Conservation (phyloP, 2,888 invertebrate genomes). For the Nephrotoma appendiculata region DNA sequence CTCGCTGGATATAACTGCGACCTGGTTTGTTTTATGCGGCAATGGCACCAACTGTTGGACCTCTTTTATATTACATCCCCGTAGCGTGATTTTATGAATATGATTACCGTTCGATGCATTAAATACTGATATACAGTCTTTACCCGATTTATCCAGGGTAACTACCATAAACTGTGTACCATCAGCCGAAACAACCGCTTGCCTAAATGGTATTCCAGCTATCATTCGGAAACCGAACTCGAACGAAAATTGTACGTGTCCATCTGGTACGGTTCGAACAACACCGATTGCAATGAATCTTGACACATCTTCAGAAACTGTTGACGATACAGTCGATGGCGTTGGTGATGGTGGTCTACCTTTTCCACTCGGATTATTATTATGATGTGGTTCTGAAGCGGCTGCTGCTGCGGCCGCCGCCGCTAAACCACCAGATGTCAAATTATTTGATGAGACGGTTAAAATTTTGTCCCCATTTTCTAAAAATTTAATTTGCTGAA, state of each 20-base stretch:
- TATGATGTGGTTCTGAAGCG: slow-evolving; percentile 10
- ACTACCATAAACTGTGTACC: slow-evolving; percentile 61
- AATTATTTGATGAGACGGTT: slow-evolving; percentile 29
- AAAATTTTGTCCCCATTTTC: slow-evolving; percentile 30
- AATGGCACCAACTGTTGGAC: slow-evolving; percentile 61
- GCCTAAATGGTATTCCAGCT: slow-evolving; percentile 54
- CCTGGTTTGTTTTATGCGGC: slow-evolving; percentile 70
- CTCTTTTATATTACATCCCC: slow-evolving; percentile 46
- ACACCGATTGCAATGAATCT: slow-evolving; percentile 47
- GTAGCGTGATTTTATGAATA: slow-evolving; percentile 35
- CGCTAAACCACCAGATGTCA: slow-evolving; percentile 11
- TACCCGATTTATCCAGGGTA: slow-evolving; percentile 66
- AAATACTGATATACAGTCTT: slow-evolving; percentile 71
- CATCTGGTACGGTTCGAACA: slow-evolving; percentile 62
- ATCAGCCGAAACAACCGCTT: slow-evolving; percentile 70
- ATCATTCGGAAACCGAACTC: slow-evolving; percentile 66
- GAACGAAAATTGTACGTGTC: slow-evolving; percentile 61
- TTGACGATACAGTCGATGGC: neutral
- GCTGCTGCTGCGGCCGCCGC: neutral
- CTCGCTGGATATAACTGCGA: slow-evolving; percentile 79
- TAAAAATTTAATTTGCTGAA: slow-evolving; percentile 32
- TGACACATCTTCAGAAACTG: slow-evolving; percentile 41
- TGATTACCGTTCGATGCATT: slow-evolving; percentile 63
- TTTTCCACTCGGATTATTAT: slow-evolving; percentile 33
- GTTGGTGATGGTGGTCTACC: slow-evolving; percentile 24